phyloP scores from a whole-genome alignment of 2,888 invertebrate species.

The Caenorhabditis wallacei region DNA sequence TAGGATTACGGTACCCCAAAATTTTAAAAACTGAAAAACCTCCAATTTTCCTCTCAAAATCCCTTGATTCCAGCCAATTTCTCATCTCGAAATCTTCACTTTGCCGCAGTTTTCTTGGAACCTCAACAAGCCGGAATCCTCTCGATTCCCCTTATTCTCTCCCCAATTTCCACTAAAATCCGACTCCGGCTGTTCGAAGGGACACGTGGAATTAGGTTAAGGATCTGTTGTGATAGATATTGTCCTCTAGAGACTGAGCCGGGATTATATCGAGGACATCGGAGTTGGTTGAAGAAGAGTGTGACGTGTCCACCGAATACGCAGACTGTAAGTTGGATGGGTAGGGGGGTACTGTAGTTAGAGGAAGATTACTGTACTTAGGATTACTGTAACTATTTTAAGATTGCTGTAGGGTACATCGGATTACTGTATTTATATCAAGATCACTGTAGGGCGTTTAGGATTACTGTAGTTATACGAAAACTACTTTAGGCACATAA shows the following conservation, averaged over 20 bases:
- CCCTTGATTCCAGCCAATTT: constrained; percentile 78
- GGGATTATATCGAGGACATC: constrained; percentile 75
- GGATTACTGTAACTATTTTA: too few species aligned
- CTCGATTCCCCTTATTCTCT: constrained; percentile 56
- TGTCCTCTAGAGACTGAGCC: constrained; percentile 79
- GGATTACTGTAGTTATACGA: too few species aligned
- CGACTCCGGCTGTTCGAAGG: constrained; percentile 78
- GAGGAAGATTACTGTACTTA: too few species aligned
- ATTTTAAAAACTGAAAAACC: background rate
- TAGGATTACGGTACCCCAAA: too few species aligned
- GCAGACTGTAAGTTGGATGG: constrained; percentile 70
- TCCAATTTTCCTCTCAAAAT: too few species aligned
- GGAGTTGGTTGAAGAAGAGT: constrained; percentile 74
- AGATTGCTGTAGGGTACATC: too few species aligned
- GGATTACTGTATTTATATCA: too few species aligned
- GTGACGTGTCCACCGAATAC: constrained; percentile 78
- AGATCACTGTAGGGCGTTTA: too few species aligned
- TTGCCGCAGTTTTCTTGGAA: constrained; percentile 78
- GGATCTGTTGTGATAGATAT: constrained; percentile 78
- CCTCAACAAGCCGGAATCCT: constrained; percentile 77
- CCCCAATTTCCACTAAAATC: constrained; percentile 51
- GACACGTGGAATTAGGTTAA: constrained; percentile 75
- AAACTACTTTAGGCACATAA: too few species aligned
- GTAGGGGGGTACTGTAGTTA: too few species aligned
- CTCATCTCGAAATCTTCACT: constrained; percentile 72